Evolutionary conservation across 2,888 invertebrate species (phyloP).

Genomic region (Dastarcus helophoroides): DNA sequence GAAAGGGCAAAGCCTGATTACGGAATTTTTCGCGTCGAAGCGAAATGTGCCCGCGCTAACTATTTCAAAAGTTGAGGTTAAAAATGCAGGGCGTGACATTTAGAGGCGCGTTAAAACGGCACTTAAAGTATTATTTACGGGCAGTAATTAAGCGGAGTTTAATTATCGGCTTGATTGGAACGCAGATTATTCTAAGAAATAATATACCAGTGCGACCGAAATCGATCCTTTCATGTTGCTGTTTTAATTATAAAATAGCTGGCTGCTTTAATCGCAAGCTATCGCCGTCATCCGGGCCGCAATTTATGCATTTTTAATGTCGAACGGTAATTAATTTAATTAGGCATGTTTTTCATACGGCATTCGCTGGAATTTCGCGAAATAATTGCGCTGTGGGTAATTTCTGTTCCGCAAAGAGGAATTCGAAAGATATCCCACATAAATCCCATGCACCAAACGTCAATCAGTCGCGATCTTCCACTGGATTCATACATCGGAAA

Average conservation of each 20-base stretch:
- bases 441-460: constrained; percentile 4
- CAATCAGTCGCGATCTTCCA: constrained; percentile 5
- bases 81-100: constrained; percentile 37
- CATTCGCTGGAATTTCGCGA: too few relatives aligned
- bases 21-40: too few relatives aligned
- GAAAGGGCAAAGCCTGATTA: too few relatives aligned
- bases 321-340: constrained; percentile 10
- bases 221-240: constrained; percentile 17
- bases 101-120: constrained; percentile 38
- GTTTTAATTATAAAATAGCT: constrained; percentile 18
- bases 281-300: constrained; percentile 6
- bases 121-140: constrained; percentile 40
- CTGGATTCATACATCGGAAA: constrained; percentile 6
- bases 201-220: constrained; percentile 18
- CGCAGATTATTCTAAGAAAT: constrained; percentile 34
- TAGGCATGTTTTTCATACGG: constrained; percentile 7
- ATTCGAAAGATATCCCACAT: too few relatives aligned
- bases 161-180: constrained; percentile 36
- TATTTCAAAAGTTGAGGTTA: constrained; percentile 27
- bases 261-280: constrained; percentile 9
- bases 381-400: too few relatives aligned
- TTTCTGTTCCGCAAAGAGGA: too few relatives aligned
- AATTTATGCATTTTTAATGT: constrained; percentile 6
- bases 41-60: too few relatives aligned
- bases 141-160: constrained; percentile 37